A percentile compares a stretch with the other conserved stretches of the same genome.
These are phyloP conservation scores for Saimiri boliviensis DNA, from an alignment of 2,113 vertebrate species.

Conservation along the genomic window DNA sequence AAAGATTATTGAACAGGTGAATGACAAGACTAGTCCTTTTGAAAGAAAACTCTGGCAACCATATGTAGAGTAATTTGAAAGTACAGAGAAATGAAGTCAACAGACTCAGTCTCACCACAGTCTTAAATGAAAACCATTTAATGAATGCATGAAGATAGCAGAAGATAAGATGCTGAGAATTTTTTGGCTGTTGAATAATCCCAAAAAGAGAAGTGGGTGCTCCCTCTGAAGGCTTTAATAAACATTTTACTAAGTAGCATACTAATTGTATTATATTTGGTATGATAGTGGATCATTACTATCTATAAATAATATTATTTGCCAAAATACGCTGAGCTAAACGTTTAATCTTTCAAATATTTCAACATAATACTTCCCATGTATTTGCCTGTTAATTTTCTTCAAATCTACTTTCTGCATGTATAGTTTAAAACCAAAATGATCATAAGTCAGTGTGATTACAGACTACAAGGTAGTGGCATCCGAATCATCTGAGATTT, in stretches of 20 bases:
- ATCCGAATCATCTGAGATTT: neutral
- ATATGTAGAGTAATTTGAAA: conserved; percentile 66
- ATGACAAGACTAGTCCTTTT: conserved; percentile 66
- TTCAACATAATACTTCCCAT: neutral
- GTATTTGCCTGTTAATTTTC: neutral
- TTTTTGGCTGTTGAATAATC: neutral
- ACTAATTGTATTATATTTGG: neutral
- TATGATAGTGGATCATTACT: neutral
- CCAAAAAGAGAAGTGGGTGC: neutral
- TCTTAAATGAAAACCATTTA: neutral
- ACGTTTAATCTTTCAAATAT: neutral
- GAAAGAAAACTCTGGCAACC: conserved; percentile 74
- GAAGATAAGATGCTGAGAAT: neutral
- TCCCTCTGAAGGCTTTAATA: neutral
- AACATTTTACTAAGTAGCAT: neutral
- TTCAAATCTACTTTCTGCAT: neutral
- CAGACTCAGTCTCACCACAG: neutral
- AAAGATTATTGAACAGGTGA: conserved; percentile 77
- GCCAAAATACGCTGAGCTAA: neutral
- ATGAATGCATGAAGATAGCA: neutral
- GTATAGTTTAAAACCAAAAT: neutral
- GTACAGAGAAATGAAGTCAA: neutral
- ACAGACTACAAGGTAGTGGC: too few species aligned
- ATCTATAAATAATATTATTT: neutral
- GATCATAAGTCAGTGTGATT: neutral